These are phyloP conservation scores for Limonius californicus DNA, from an alignment of 1,140 invertebrate species.

Conservation along the genomic window DNA sequence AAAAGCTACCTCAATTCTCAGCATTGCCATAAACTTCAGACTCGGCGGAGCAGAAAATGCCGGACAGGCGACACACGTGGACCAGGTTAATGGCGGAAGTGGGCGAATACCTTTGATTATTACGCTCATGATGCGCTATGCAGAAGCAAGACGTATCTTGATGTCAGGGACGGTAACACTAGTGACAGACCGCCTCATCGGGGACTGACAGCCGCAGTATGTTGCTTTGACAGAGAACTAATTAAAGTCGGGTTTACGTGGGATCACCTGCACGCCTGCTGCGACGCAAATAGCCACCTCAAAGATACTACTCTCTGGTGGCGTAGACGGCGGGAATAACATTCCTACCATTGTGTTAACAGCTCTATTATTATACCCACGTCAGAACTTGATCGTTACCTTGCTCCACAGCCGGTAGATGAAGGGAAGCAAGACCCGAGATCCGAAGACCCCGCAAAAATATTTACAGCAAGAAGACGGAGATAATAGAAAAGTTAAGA, in stretches of 20 bases:
- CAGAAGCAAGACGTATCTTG: background rate
- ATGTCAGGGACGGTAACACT: background rate
- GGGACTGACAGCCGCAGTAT: constrained; percentile 30
- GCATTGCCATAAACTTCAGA: too few relatives aligned
- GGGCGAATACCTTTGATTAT: too few relatives aligned
- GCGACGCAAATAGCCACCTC: constrained; percentile 34
- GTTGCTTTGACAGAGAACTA: constrained; percentile 40
- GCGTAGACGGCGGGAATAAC: constrained; percentile 12
- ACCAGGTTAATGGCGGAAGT: too few relatives aligned
- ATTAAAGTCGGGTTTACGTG: constrained; percentile 39
- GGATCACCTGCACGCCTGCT: constrained; percentile 33
- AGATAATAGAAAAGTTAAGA: background rate
- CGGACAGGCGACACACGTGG: too few relatives aligned
- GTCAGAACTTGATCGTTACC: background rate
- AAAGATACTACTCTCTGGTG: constrained; percentile 16
- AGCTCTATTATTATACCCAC: constrained; percentile 29
- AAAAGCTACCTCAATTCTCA: too few relatives aligned
- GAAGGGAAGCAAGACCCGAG: too few relatives aligned
- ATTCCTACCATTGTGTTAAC: constrained; percentile 33
- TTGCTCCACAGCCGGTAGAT: too few relatives aligned
- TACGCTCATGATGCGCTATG: too few relatives aligned
- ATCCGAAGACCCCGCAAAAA: too few relatives aligned
- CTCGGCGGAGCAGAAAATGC: too few relatives aligned
- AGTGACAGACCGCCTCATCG: constrained; percentile 26
- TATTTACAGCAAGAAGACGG: too few relatives aligned